Evolutionary conservation across 2,113 vertebrate genomes (phyloP).

Genomic region (Stercorarius parasiticus): DNA sequence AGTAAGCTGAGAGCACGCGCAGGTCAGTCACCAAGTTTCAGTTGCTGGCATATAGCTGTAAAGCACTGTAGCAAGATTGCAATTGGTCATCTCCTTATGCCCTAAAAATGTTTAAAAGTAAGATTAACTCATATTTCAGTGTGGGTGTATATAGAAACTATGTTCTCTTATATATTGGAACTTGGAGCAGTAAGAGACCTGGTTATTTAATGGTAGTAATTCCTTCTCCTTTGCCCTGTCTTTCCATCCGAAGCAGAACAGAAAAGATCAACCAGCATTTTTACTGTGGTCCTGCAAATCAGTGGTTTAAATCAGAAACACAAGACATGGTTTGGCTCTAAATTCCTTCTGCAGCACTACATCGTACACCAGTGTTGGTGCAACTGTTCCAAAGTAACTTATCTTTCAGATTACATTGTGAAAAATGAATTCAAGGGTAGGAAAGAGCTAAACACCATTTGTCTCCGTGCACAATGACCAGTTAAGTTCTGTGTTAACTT

Average conservation of each 20-base stretch:
- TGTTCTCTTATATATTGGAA: background rate
- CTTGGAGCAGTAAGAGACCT: background rate
- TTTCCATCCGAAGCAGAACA: background rate
- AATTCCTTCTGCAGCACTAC: background rate
- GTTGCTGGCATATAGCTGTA: background rate
- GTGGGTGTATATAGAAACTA: background rate
- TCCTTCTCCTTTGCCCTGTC: background rate
- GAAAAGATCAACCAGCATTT: background rate
- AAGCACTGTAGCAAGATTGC: background rate
- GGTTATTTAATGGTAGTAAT: background rate
- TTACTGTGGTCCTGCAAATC: background rate
- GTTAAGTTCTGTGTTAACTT: background rate
- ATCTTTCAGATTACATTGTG: background rate
- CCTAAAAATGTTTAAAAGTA: background rate
- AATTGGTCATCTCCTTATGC: background rate
- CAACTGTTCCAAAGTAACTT: background rate
- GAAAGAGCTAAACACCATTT: background rate
- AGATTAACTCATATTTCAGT: background rate
- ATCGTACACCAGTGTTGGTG: background rate
- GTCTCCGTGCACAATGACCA: background rate
- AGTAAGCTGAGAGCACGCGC: background rate
- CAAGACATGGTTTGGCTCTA: background rate
- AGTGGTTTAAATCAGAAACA: background rate
- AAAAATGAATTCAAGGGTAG: background rate
- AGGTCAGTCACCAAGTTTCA: background rate